phyloP scores from a whole-genome alignment of 2,888 invertebrate species.

The Choristoneura rosaceana region DNA sequence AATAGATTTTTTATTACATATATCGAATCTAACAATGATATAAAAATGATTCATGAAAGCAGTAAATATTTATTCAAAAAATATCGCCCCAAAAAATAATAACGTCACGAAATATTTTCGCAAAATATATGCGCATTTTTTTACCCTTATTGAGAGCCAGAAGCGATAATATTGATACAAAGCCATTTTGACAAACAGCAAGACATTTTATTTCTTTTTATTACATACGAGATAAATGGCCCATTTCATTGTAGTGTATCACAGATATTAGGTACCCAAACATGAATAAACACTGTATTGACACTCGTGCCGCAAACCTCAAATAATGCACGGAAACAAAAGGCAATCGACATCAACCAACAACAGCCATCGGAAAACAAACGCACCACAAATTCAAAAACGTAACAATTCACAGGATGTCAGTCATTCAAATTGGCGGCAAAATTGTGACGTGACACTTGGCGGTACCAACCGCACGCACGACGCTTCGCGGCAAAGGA shows the following conservation, averaged over 20 bases:
- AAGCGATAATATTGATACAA: constrained; percentile 21
- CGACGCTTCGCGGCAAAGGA: constrained; percentile 52
- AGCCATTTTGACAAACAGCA: constrained; percentile 20
- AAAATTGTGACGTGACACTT: constrained; percentile 48
- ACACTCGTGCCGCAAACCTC: constrained; percentile 21
- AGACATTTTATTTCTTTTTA: constrained; percentile 4
- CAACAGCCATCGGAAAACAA: constrained; percentile 34
- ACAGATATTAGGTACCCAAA: constrained; percentile 23
- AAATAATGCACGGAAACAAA: constrained; percentile 25
- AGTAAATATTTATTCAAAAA: neutral
- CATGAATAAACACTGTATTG: constrained; percentile 20
- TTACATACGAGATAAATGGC: neutral
- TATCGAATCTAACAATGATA: neutral
- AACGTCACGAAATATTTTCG: constrained; percentile 3
- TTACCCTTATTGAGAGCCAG: constrained; percentile 13
- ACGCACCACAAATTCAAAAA: constrained; percentile 36
- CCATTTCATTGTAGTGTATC: constrained; percentile 10
- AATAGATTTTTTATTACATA: neutral
- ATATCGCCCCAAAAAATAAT: constrained; percentile 12
- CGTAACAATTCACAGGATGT: constrained; percentile 43
- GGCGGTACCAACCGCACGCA: constrained; percentile 46
- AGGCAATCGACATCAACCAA: constrained; percentile 31
- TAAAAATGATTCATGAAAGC: neutral
- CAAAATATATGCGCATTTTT: constrained; percentile 25
- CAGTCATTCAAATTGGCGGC: constrained; percentile 49